Evolutionary conservation across 2,888 invertebrate genomes (phyloP).

Genomic region (Leptopterna dolabrata): DNA sequence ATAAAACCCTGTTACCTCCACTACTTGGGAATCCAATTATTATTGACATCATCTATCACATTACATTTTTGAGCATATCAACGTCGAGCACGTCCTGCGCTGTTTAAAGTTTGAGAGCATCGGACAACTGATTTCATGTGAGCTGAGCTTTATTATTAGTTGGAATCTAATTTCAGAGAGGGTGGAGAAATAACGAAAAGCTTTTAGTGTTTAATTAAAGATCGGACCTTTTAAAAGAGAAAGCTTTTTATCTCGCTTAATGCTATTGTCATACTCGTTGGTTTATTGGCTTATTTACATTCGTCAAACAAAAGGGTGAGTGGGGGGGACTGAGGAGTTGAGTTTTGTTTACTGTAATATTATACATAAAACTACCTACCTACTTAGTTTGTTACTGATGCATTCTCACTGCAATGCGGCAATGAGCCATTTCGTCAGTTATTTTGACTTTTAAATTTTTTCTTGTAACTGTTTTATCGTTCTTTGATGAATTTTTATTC

Average conservation of each 20-base stretch:
- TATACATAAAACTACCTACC: no score
- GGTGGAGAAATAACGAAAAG: conserved; percentile 38
- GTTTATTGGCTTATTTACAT: neutral
- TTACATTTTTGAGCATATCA: neutral
- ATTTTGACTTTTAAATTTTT: no score
- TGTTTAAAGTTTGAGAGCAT: neutral
- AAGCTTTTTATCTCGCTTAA: conserved; percentile 7
- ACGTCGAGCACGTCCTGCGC: neutral
- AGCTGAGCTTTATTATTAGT: conserved; percentile 42
- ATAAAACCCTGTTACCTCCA: no score
- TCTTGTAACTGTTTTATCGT: no score
- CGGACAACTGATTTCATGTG: conserved; percentile 19
- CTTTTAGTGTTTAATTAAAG: conserved; percentile 42
- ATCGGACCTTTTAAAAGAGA: neutral
- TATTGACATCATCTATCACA: neutral
- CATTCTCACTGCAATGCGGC: no score
- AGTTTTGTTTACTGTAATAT: neutral
- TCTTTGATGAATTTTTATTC: no score
- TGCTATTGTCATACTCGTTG: conserved; percentile 9
- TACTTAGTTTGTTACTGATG: no score
- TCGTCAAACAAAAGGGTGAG: no score
- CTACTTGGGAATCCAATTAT: no score
- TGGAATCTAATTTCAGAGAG: conserved; percentile 47
- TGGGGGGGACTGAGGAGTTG: neutral
- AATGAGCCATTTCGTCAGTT: no score